These are phyloP conservation scores for Aquatica leii DNA, from an alignment of 2,888 invertebrate species.

Conservation along the genomic window DNA sequence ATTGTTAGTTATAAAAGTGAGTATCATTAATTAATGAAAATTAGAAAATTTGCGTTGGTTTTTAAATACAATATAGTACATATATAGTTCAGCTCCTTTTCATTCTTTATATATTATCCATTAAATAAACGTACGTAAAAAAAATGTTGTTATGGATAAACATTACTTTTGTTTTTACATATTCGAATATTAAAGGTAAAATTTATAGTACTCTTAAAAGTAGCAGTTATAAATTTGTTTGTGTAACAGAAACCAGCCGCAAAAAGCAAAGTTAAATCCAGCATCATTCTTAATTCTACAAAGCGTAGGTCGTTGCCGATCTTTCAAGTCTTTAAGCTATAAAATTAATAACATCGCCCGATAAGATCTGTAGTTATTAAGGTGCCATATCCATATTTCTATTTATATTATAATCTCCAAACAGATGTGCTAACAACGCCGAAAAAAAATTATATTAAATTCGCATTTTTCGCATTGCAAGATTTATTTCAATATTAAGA, in stretches of 20 bases:
- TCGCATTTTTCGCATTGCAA: conserved; percentile 26
- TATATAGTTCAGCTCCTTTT: too few species aligned
- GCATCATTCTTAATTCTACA: conserved; percentile 43
- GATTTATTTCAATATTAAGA: conserved; percentile 34
- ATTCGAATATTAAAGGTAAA: conserved; percentile 38
- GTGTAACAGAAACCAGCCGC: conserved; percentile 40
- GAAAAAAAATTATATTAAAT: conserved; percentile 29
- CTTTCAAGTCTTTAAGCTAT: conserved; percentile 35
- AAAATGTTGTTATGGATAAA: not conserved
- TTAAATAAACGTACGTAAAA: too few species aligned
- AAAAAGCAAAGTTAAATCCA: conserved; percentile 42
- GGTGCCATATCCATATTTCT: conserved; percentile 39
- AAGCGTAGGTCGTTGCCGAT: conserved; percentile 38
- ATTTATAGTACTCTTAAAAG: conserved; percentile 43
- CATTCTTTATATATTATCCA: too few species aligned
- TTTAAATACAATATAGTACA: too few species aligned
- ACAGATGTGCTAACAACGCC: conserved; percentile 22
- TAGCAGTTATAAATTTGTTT: conserved; percentile 44
- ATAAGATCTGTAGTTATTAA: conserved; percentile 43
- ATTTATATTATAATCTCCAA: conserved; percentile 23
- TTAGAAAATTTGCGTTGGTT: too few species aligned
- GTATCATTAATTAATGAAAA: too few species aligned
- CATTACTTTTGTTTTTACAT: conserved; percentile 28
- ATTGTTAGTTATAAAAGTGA: too few species aligned
- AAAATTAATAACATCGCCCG: conserved; percentile 42